Conservation (phyloP, 1,140 invertebrate genomes). For the Arctopsyche grandis region DNA sequence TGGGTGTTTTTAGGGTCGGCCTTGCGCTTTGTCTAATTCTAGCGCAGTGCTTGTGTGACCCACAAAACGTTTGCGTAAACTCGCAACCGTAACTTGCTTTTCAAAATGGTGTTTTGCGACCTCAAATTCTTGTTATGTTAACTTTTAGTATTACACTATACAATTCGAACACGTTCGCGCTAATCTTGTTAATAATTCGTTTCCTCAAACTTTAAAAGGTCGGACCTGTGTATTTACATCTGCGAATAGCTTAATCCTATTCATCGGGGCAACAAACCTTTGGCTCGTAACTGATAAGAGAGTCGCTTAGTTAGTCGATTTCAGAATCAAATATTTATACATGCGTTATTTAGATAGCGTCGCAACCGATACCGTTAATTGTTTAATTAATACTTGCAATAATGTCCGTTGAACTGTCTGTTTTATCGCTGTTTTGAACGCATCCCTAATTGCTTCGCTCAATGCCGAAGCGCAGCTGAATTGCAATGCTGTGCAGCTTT, state of each 20-base stretch:
- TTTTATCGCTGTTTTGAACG: constrained; percentile 2
- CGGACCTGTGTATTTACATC: not conserved
- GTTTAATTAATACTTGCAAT: no score
- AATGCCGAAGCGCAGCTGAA: not conserved
- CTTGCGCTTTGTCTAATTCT: constrained; percentile 50
- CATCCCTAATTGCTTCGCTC: constrained; percentile 18
- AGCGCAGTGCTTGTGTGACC: constrained; percentile 46
- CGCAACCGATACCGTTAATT: not conserved
- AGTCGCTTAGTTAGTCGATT: not conserved
- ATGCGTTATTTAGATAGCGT: not conserved
- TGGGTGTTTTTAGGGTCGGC: constrained; percentile 44
- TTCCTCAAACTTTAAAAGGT: not conserved
- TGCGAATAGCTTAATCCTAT: not conserved
- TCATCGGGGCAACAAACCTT: not conserved
- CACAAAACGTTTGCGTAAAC: constrained; percentile 54
- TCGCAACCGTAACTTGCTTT: constrained; percentile 50
- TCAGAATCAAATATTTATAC: constrained; percentile 23
- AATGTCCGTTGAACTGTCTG: no score
- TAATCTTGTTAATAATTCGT: not conserved
- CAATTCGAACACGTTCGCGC: no score
- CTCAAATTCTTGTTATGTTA: not conserved
- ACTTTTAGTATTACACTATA: not conserved
- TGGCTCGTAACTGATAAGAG: not conserved
- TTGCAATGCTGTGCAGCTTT: not conserved
- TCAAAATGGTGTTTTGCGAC: constrained; percentile 33